Evolutionary conservation across 1,140 invertebrate species (phyloP).

Genomic region (Temnothorax longispinosus): DNA sequence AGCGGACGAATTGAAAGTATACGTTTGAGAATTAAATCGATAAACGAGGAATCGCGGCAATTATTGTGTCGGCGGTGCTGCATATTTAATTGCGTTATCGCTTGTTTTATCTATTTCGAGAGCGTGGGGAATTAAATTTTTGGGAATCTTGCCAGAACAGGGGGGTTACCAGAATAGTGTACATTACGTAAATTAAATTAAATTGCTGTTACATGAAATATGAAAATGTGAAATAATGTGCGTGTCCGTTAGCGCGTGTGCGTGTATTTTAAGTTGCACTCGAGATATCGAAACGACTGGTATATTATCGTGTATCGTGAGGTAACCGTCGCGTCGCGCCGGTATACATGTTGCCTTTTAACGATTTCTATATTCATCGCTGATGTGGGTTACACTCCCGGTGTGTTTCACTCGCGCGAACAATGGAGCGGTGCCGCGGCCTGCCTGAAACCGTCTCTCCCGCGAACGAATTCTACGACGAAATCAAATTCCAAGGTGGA

Average conservation of each 20-base stretch:
- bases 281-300: neutral
- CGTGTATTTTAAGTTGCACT: neutral
- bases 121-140: neutral
- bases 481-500: constrained; percentile 63
- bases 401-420: constrained; percentile 29
- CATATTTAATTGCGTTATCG: neutral
- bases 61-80: constrained; percentile 61
- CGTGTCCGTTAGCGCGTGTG: too few species aligned
- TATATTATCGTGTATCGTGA: too few species aligned
- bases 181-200: constrained; percentile 16
- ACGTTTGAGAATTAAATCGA: constrained; percentile 76
- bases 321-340: neutral
- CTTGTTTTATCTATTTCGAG: constrained; percentile 25
- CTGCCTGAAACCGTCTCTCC: constrained; percentile 34
- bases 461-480: constrained; percentile 46
- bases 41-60: constrained; percentile 68
- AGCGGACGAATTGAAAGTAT: constrained; percentile 73
- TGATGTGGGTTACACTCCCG: constrained; percentile 15
- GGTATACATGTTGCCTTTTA: neutral
- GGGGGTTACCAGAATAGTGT: too few species aligned
- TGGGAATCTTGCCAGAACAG: neutral
- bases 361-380: constrained; percentile 38
- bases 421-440: constrained; percentile 30
- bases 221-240: neutral
- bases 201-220: neutral